A percentile compares a stretch with the other conserved stretches of the same genome.
These are phyloP conservation scores for Anisognathus igniventris DNA, from an alignment of 2,797 vertebrate genomes.

Conservation along the genomic window DNA sequence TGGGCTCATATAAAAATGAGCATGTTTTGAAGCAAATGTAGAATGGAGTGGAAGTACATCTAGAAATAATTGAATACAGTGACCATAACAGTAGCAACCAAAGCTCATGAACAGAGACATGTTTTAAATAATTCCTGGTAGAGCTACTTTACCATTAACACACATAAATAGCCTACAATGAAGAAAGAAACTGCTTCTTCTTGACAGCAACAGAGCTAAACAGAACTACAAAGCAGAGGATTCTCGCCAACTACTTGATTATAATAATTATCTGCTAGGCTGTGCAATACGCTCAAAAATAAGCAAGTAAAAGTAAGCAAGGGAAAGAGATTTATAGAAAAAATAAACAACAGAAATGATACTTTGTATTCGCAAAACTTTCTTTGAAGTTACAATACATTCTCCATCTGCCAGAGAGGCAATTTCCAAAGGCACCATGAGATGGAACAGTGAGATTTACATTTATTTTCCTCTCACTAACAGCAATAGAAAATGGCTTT, in stretches of 20 bases:
- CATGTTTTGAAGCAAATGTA: not conserved
- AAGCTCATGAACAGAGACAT: not conserved
- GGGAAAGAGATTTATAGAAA: not conserved
- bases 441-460: not conserved
- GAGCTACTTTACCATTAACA: slow-evolving; percentile 2
- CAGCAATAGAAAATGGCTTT: not conserved
- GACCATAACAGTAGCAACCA: not conserved
- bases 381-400: not conserved
- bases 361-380: not conserved
- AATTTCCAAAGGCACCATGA: not conserved
- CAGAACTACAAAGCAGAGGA: not conserved
- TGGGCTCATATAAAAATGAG: not conserved
- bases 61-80: not conserved
- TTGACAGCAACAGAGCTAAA: slow-evolving; percentile 26
- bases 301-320: not conserved
- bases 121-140: slow-evolving; percentile 13
- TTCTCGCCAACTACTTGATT: not conserved
- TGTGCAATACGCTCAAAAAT: not conserved
- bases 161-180: not conserved
- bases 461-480: not conserved
- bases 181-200: slow-evolving; percentile 5
- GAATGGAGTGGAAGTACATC: not conserved
- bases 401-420: not conserved
- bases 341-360: not conserved
- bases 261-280: not conserved